phyloP scores from a whole-genome alignment of 2,797 vertebrate species.

The Ibycter americanus region DNA sequence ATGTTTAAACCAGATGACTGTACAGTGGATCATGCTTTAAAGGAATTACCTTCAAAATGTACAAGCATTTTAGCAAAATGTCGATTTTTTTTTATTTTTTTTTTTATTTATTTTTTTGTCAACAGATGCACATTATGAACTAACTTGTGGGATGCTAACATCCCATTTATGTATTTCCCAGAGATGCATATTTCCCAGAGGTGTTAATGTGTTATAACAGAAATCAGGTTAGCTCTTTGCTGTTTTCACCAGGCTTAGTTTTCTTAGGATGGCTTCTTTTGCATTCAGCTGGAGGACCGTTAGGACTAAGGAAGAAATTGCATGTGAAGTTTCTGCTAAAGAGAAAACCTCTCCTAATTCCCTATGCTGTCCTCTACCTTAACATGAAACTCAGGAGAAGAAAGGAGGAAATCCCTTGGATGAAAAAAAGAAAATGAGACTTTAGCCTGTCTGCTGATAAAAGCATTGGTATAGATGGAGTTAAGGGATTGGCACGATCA shows the following conservation, averaged over 20 bases:
- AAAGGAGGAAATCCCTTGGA: neutral
- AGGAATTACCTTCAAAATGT: neutral
- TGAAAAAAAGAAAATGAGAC: neutral
- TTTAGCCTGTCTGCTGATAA: neutral
- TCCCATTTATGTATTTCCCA: neutral
- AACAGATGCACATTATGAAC: neutral
- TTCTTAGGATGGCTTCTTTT: neutral
- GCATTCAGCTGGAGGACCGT: neutral
- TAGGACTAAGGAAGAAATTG: neutral
- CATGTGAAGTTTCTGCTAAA: neutral
- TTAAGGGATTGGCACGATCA: neutral
- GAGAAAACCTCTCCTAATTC: neutral
- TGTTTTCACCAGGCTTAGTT: neutral
- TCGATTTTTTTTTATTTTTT: no score
- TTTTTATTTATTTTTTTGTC: neutral
- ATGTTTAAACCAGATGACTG: neutral
- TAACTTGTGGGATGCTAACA: neutral
- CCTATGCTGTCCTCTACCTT: neutral
- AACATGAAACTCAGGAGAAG: neutral
- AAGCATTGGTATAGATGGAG: neutral
- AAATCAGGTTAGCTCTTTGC: neutral
- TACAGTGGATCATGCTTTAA: neutral
- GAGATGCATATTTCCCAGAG: neutral
- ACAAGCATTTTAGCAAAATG: neutral
- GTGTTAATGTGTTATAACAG: neutral